Evolutionary conservation across 2,888 invertebrate species (phyloP).

Genomic region (Carpatolechia fugitivella): DNA sequence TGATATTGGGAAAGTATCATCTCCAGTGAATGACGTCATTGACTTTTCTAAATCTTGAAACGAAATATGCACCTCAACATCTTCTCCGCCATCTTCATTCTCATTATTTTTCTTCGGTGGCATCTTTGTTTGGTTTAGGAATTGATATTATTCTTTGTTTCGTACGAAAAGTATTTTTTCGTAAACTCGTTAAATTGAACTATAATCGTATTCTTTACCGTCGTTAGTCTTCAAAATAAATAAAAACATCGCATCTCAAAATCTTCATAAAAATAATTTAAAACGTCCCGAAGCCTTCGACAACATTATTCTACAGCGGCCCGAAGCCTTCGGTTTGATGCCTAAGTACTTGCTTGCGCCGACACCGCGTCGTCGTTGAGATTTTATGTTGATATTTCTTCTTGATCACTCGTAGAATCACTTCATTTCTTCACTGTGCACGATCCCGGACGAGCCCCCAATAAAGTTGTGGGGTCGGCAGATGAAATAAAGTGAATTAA

Average conservation of each 20-base stretch:
- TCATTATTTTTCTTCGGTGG: constrained; percentile 10
- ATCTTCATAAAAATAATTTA: neutral
- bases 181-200: neutral
- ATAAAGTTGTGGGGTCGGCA: neutral
- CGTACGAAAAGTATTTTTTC: neutral
- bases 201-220: too few relatives aligned
- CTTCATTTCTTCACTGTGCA: neutral
- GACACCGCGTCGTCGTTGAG: too few relatives aligned
- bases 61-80: neutral
- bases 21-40: constrained; percentile 19
- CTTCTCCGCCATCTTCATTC: neutral
- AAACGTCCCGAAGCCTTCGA: neutral
- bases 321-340: neutral
- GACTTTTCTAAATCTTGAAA: constrained; percentile 18
- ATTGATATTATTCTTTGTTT: neutral
- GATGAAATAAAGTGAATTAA: neutral
- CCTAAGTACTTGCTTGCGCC: neutral
- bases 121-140: constrained; percentile 5
- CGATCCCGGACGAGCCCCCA: constrained; percentile 7
- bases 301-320: neutral
- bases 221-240: neutral
- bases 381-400: neutral
- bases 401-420: neutral
- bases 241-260: neutral
- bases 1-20: constrained; percentile 17